Conservation (phyloP, 64 coral and sea anemone genomes). For the Actinia equina region DNA sequence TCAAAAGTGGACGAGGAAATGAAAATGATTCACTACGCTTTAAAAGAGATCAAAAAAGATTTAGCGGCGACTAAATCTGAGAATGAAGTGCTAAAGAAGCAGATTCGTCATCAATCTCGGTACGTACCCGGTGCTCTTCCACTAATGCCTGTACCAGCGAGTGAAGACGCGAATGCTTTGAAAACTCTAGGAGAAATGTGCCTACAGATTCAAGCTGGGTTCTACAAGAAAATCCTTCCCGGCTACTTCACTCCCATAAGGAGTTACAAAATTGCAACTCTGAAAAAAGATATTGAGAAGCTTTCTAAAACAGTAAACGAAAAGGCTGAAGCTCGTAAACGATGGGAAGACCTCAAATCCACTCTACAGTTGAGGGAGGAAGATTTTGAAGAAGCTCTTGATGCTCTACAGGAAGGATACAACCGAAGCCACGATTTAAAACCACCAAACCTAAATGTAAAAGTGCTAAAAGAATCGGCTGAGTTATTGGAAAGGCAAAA, state of each 20-base stretch:
- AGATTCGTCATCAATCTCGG: too few species aligned
- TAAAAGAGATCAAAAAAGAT: too few species aligned
- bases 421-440: slow-evolving; percentile 18
- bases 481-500: not conserved
- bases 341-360: slow-evolving; percentile 12
- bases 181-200: slow-evolving; percentile 28
- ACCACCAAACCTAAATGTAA: slow-evolving; percentile 16
- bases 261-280: slow-evolving; percentile 35
- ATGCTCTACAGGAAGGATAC: slow-evolving; percentile 14
- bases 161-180: not conserved
- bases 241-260: slow-evolving; percentile 29
- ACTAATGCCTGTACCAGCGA: not conserved
- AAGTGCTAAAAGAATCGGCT: slow-evolving; percentile 16
- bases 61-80: too few species aligned
- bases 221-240: slow-evolving; percentile 40
- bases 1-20: too few species aligned
- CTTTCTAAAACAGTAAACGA: slow-evolving; percentile 36
- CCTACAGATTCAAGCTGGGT: slow-evolving; percentile 25
- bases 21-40: too few species aligned
- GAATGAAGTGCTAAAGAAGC: too few species aligned
- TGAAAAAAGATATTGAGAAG: slow-evolving; percentile 31
- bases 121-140: not conserved
- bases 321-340: slow-evolving; percentile 2
- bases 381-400: slow-evolving; percentile 27
- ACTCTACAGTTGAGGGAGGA: slow-evolving; percentile 27